A percentile compares a stretch with the other conserved stretches of the same genome.
phyloP scores from a whole-genome alignment of 2,113 vertebrate genomes.

The Struthidea cinerea region DNA sequence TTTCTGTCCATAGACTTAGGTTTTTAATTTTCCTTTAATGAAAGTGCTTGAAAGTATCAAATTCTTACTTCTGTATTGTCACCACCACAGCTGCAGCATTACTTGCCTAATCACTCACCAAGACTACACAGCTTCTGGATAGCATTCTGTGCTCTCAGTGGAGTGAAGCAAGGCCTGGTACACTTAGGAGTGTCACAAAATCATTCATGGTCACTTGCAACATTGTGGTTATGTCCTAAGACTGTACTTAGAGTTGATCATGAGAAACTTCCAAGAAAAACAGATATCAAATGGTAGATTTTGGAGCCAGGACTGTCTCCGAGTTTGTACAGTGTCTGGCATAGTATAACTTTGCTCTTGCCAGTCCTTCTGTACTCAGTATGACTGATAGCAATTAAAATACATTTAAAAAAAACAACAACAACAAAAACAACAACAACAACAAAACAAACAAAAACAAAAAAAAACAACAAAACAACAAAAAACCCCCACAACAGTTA shows the following conservation, averaged over 20 bases:
- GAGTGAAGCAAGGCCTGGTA: neutral
- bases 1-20: neutral
- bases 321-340: neutral
- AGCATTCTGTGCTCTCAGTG: neutral
- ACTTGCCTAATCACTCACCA: neutral
- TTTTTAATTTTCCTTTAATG: neutral
- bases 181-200: neutral
- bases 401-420: neutral
- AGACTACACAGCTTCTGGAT: neutral
- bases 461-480: too few relatives aligned
- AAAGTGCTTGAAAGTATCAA: neutral
- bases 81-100: neutral
- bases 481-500: neutral
- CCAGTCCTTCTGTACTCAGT: neutral
- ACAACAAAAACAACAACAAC: too few relatives aligned
- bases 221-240: neutral
- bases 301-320: neutral
- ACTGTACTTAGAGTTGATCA: neutral
- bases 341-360: neutral
- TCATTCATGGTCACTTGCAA: neutral
- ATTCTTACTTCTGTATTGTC: neutral
- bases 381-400: rapidly evolving
- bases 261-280: neutral
- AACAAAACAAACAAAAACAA: too few relatives aligned
- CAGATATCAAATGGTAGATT: neutral